Evolutionary conservation across 2,113 vertebrate genomes (phyloP).

Genomic region (Thunnus thynnus): DNA sequence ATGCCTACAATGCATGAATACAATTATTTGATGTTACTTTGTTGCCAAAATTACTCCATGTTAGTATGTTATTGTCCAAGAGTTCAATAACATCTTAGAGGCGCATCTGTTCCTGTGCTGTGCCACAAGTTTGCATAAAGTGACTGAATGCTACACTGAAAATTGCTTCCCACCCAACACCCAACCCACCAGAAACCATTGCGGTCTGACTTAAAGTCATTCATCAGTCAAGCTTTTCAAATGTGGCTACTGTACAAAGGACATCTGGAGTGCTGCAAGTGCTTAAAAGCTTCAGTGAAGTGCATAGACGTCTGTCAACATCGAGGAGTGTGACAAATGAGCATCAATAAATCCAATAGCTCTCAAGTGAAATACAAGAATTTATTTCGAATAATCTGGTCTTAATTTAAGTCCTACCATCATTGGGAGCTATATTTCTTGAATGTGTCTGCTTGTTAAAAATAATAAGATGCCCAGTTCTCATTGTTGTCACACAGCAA

Average conservation of each 20-base stretch:
- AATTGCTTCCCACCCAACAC: neutral
- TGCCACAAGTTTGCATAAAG: neutral
- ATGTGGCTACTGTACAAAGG: conserved; percentile 16
- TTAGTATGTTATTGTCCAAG: neutral
- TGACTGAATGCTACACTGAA: neutral
- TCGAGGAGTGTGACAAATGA: conserved; percentile 18
- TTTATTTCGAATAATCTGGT: conserved; percentile 13
- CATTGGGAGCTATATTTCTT: neutral
- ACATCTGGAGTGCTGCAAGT: conserved; percentile 8
- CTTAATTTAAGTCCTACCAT: neutral
- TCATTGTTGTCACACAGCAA: neutral
- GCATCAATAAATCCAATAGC: conserved; percentile 34
- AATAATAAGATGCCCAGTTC: neutral
- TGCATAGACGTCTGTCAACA: conserved; percentile 31
- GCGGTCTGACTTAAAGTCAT: conserved; percentile 12
- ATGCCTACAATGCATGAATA: neutral
- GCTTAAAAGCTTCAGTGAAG: conserved; percentile 43
- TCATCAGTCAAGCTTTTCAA: conserved; percentile 1
- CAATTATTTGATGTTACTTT: neutral
- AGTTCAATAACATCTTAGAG: neutral
- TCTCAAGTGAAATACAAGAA: conserved; percentile 27
- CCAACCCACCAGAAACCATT: conserved; percentile 13
- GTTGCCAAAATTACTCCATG: neutral
- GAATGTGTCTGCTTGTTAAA: conserved; percentile 13
- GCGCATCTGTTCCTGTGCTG: neutral